Evolutionary conservation across 2,113 vertebrate species (phyloP).

Genomic region (Chlamydotis undulata): DNA sequence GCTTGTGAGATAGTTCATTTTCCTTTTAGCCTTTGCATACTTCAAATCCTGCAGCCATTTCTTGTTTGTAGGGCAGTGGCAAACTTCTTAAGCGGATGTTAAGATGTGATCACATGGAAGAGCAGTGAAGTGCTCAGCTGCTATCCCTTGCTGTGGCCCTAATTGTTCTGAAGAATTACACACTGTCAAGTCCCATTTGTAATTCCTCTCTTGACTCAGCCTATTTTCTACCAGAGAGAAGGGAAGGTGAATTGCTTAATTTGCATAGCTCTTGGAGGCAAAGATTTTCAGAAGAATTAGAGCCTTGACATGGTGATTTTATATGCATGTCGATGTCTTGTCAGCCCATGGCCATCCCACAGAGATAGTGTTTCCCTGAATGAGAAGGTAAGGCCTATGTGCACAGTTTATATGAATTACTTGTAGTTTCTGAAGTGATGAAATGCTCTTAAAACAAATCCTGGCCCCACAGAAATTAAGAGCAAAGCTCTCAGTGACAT

Average conservation of each 20-base stretch:
- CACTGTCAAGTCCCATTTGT: not conserved
- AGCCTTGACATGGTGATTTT: not conserved
- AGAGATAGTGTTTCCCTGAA: not conserved
- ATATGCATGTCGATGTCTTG: not conserved
- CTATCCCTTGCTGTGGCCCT: not conserved
- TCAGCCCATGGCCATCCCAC: not conserved
- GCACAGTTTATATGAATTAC: not conserved
- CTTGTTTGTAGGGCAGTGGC: not conserved
- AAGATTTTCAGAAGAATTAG: conserved; percentile 1
- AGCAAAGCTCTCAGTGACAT: not conserved
- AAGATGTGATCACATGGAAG: not conserved
- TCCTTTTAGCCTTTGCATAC: not conserved
- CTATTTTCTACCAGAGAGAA: not conserved
- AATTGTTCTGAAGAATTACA: not conserved
- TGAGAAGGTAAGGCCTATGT: not conserved
- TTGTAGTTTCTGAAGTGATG: not conserved
- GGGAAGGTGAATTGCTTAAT: not conserved
- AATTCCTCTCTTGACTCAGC: not conserved
- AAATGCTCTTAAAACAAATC: not conserved
- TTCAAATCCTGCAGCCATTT: not conserved
- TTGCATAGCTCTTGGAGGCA: not conserved
- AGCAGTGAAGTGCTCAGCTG: not conserved
- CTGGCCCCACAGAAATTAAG: not conserved
- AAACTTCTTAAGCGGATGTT: not conserved
- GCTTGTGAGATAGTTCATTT: not conserved